These are phyloP conservation scores for Spodoptera exigua DNA, from an alignment of 2,888 invertebrate species.

Conservation along the genomic window DNA sequence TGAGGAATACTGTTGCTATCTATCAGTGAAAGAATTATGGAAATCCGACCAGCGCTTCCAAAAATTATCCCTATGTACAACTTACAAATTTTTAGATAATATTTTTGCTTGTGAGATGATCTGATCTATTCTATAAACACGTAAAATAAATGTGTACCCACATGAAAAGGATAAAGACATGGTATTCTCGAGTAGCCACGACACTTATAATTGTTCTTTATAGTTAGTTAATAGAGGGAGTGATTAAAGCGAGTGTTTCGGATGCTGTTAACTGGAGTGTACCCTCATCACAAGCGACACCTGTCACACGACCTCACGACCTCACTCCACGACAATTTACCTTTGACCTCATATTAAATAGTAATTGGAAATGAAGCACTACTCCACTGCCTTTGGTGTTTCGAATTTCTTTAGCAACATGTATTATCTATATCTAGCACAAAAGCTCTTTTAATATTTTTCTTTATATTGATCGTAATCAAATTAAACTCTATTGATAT, in stretches of 20 bases:
- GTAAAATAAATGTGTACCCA: too few relatives aligned
- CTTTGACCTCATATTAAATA: slow-evolving; percentile 62
- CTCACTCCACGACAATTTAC: slow-evolving; percentile 59
- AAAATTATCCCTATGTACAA: too few relatives aligned
- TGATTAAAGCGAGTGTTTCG: slow-evolving; percentile 53
- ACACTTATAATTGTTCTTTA: background rate
- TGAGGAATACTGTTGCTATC: too few relatives aligned
- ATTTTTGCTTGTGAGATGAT: too few relatives aligned
- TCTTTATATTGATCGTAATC: too few relatives aligned
- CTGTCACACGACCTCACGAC: slow-evolving; percentile 61
- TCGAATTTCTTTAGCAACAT: background rate
- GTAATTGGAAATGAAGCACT: slow-evolving; percentile 60
- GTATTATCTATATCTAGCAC: background rate
- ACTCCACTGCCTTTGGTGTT: slow-evolving; percentile 31
- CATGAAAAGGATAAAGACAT: too few relatives aligned
- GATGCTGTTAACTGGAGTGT: slow-evolving; percentile 46
- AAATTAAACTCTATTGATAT: too few relatives aligned
- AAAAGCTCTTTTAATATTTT: background rate
- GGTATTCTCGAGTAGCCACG: too few relatives aligned
- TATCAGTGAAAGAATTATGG: too few relatives aligned
- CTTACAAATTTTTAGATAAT: too few relatives aligned
- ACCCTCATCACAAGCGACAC: slow-evolving; percentile 67
- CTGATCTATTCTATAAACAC: too few relatives aligned
- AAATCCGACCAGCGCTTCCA: too few relatives aligned
- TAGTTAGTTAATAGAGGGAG: slow-evolving; percentile 44